phyloP scores from a whole-genome alignment of 1,140 invertebrate species.

The Mycetomoellerius zeteki region DNA sequence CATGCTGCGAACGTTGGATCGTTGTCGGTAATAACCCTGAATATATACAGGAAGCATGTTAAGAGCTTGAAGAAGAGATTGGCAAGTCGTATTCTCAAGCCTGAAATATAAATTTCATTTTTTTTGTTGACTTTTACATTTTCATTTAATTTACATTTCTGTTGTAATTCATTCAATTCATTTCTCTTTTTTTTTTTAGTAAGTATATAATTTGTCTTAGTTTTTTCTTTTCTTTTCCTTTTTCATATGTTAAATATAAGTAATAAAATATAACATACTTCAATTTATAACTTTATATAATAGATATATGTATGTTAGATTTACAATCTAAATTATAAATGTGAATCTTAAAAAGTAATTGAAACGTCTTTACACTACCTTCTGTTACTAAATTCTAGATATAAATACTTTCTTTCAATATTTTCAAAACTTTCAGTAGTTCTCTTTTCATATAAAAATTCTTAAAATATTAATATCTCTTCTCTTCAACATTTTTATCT shows the following conservation, averaged over 20 bases:
- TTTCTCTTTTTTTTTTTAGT: background rate
- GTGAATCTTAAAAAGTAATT: background rate
- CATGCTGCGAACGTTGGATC: slow-evolving; percentile 95
- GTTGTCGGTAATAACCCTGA: slow-evolving; percentile 95
- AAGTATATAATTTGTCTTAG: background rate
- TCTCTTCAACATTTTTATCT: background rate
- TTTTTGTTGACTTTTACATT: background rate
- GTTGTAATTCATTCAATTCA: background rate
- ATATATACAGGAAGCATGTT: slow-evolving; percentile 98
- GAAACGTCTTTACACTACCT: background rate
- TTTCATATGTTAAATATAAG: too few species aligned
- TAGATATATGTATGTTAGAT: background rate
- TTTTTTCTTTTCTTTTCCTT: background rate
- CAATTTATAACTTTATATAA: too few species aligned
- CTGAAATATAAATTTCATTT: slow-evolving; percentile 87
- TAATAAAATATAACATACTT: too few species aligned
- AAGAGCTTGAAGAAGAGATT: slow-evolving; percentile 98
- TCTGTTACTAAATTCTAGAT: background rate
- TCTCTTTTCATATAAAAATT: background rate
- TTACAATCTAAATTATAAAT: background rate
- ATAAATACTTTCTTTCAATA: too few species aligned
- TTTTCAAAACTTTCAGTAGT: too few species aligned
- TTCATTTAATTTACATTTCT: background rate
- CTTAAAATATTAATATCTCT: background rate
- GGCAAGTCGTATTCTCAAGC: slow-evolving; percentile 98